Conservation (phyloP, 2,113 vertebrate genomes). For the Bombycilla garrulus region DNA sequence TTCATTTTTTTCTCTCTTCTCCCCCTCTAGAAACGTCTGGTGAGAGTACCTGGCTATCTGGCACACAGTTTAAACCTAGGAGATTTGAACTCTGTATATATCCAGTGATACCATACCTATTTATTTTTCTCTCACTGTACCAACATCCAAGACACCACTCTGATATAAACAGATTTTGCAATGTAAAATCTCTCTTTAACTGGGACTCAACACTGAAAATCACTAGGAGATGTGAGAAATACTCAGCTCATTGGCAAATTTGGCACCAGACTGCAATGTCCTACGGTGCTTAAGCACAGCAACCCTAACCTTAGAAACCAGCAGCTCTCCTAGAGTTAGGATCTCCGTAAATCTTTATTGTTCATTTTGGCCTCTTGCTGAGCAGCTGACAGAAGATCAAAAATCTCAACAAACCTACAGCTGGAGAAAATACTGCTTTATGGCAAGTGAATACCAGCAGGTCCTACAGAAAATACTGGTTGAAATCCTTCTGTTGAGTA, state of each 20-base stretch:
- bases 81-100: not conserved
- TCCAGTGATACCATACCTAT: not conserved
- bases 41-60: not conserved
- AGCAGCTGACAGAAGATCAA: not conserved
- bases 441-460: not conserved
- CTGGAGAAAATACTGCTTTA: constrained; percentile 10
- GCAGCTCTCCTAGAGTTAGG: not conserved
- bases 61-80: not conserved
- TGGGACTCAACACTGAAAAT: not conserved
- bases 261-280: not conserved
- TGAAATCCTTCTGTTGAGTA: not conserved
- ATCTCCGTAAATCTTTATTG: not conserved
- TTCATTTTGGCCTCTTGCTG: not conserved
- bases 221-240: not conserved
- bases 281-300: not conserved
- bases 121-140: not conserved
- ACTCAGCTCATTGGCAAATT: not conserved
- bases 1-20: not conserved
- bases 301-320: not conserved
- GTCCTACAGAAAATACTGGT: not conserved
- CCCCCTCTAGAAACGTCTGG: not conserved
- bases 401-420: not conserved
- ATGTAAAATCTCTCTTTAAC: not conserved
- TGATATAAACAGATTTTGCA: not conserved
- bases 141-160: not conserved